These are phyloP conservation scores for Meriones psammophilus DNA, from an alignment of 2,797 vertebrate genomes.

Conservation along the genomic window DNA sequence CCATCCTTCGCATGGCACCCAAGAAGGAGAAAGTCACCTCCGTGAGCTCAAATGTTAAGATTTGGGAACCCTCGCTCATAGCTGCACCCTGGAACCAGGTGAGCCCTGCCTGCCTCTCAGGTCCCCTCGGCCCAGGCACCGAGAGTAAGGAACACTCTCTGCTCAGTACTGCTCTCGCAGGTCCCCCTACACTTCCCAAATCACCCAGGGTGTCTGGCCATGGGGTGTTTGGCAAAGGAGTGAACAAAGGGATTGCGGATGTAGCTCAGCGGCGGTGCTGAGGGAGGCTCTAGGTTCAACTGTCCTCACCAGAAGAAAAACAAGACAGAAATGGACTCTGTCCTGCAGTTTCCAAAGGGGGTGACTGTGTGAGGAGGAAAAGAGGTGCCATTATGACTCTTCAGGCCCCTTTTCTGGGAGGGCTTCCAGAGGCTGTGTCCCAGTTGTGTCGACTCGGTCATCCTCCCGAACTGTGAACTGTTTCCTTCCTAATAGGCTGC, in stretches of 20 bases:
- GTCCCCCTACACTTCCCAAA: background rate
- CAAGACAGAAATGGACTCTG: background rate
- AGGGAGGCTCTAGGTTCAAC: background rate
- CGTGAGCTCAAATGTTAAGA: background rate
- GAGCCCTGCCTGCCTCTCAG: conserved; percentile 56
- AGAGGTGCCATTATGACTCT: too few relatives aligned
- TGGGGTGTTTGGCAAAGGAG: background rate
- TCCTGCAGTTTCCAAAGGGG: background rate
- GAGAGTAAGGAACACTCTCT: too few relatives aligned
- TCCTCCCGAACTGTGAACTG: background rate
- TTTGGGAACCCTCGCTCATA: conserved; percentile 87
- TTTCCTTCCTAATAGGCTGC: background rate
- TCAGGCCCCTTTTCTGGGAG: background rate
- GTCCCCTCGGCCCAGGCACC: background rate
- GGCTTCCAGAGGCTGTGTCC: background rate
- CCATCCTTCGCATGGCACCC: conserved; percentile 82
- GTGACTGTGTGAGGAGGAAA: too few relatives aligned
- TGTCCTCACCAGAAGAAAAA: background rate
- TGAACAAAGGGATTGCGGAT: background rate
- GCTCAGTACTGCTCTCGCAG: background rate
- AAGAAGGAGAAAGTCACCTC: conserved; percentile 77
- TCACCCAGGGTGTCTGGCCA: background rate
- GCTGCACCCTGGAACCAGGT: conserved; percentile 87
- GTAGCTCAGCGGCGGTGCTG: background rate
- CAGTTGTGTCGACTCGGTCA: background rate